Evolutionary conservation across 2,113 vertebrate genomes (phyloP), one percentile per base, ranked within the genome.

Genomic region (Nycticryphes semicollaris): DNA sequence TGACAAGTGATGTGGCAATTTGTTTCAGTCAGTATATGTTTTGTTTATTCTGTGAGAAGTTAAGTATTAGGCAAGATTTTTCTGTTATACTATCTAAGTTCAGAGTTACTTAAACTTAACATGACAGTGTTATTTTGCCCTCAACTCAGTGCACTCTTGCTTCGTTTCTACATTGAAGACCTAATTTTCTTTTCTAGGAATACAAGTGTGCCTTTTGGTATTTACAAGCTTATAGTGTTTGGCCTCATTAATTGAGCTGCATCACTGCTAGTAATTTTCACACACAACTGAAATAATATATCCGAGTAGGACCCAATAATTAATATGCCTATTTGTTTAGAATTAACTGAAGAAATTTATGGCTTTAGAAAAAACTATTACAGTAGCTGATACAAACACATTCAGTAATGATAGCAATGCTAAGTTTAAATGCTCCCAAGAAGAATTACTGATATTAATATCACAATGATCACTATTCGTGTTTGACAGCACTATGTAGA

Each of bases 281-380:
- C 37, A 94, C 50, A 31, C 82, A 83, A 81, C 90, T 96, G 87
- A 93, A 76, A 94, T 94, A 89, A 84, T 80, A 76, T 43, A 50
- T 76, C 87, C 89, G 96, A 95, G 78, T 75, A 76, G 74, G 90
- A 86, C 69, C 82, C 89, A 75, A 96, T 97, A 95, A 98, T 97
- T 97, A 97, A 96, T 50, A 82, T 60, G 89, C 51, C 69, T 85
- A 90, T 96, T 98, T 97, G 90, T 97, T 97, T 97, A 95, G 96
- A 96, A 97, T 97, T 97, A 97, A 96, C 88, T 97, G 67, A 84
- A 97, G 80, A 97, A 97, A 97, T 97, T 84, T 96, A 96, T 89
- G 86, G 35, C 91, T 96, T 97, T 89, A 75, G 92, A 39, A 45
- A 45, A 78, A 97, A 97, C 88, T 96, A 84, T 97, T 97, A 84